A percentile compares a stretch with the other conserved stretches of the same genome.
phyloP scores from a whole-genome alignment of 2,113 vertebrate species.

The Cinclus cinclus region DNA sequence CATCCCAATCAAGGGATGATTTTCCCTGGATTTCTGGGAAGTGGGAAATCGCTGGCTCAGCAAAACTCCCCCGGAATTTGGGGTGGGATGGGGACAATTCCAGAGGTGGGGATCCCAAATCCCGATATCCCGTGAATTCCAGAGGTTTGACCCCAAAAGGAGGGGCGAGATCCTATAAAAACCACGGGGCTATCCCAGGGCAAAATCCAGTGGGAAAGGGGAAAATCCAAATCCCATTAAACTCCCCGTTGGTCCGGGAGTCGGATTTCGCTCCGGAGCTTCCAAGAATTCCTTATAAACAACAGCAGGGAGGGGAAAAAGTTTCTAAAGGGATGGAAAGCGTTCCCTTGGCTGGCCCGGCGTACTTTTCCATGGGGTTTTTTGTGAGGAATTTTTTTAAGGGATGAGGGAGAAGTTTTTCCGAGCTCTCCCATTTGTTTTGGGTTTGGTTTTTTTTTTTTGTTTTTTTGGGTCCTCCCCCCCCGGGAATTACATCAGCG shows the following conservation, averaged over 20 bases:
- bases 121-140: background rate
- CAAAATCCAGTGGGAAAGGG: background rate
- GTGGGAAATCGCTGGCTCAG: background rate
- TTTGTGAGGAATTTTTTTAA: background rate
- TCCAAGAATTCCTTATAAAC: constrained; percentile 38
- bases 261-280: background rate
- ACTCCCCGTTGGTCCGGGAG: background rate
- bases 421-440: background rate
- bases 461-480: background rate
- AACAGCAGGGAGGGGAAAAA: background rate
- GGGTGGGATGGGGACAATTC: background rate
- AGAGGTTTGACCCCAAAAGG: background rate
- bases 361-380: background rate
- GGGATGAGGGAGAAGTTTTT: background rate
- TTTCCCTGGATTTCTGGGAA: background rate
- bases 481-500: constrained; percentile 62
- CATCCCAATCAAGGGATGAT: background rate
- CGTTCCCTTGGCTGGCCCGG: background rate
- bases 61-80: background rate
- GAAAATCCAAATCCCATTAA: background rate
- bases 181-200: background rate
- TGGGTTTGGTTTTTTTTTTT: background rate
- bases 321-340: background rate
- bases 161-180: background rate
- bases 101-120: background rate